These are phyloP conservation scores for Ethmia dodecea DNA, from an alignment of 2,888 invertebrate species.

Conservation along the genomic window DNA sequence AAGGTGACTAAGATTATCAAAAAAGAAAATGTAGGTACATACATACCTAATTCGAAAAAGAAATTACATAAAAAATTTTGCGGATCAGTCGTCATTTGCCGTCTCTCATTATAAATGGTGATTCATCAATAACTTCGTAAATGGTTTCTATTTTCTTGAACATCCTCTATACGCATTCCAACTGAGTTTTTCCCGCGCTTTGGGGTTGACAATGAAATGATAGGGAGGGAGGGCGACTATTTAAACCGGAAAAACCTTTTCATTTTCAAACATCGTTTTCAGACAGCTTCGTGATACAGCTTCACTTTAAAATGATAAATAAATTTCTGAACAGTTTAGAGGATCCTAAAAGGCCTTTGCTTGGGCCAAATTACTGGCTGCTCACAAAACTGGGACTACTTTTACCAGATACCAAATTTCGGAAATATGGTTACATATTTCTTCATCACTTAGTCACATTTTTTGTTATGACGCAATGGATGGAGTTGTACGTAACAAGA, in stretches of 20 bases:
- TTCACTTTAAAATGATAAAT: constrained; percentile 29
- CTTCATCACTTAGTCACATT: constrained; percentile 39
- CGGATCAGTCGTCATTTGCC: too few species aligned
- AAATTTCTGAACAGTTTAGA: constrained; percentile 36
- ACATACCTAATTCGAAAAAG: too few species aligned
- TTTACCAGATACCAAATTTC: constrained; percentile 36
- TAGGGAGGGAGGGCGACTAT: constrained; percentile 15
- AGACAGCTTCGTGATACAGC: constrained; percentile 5
- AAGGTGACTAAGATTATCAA: too few species aligned
- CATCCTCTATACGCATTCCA: too few species aligned
- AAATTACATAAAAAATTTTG: too few species aligned
- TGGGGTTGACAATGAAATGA: constrained; percentile 17
- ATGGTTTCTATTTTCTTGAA: too few species aligned
- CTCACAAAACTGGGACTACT: constrained; percentile 41
- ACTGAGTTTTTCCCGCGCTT: constrained; percentile 19
- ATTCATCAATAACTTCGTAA: too few species aligned
- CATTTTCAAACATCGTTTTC: neutral
- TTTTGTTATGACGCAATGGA: constrained; percentile 52
- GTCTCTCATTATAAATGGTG: too few species aligned
- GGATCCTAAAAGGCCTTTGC: constrained; percentile 38
- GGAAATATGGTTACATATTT: constrained; percentile 31
- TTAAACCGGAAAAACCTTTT: constrained; percentile 8
- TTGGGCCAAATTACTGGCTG: constrained; percentile 58
- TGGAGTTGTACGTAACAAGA: constrained; percentile 50
- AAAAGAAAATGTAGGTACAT: too few species aligned